Evolutionary conservation across 1,140 invertebrate species (phyloP), one percentile per base, ranked within the genome.

Genomic region (Drosophila pachea): DNA sequence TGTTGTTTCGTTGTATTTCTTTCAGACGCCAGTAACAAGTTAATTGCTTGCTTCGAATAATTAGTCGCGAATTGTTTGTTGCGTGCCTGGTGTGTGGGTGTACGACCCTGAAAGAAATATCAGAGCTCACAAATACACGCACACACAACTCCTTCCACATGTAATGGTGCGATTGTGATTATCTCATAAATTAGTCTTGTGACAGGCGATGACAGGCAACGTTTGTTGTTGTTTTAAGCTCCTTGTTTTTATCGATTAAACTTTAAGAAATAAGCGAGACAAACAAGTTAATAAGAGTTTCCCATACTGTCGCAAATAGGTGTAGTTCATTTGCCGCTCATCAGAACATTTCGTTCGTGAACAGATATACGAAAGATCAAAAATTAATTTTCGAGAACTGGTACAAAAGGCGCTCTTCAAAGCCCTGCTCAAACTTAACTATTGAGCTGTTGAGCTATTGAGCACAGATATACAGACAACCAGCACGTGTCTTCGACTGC

Each of bases 181-280:
- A 87, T 87, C 79, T 81, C 77, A 75, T 70, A 87, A 87, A 84
- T 87, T 75, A 76, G 84, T 87, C 84, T 87, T 87, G 84, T 87
- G 84, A 87, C 84, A 87, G 77, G 64, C 78, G 76, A 77, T 74
- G 78, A 79, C 76, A 73, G 63, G 60, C 60, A 54, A 74, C 52
- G 75, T 14, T 50, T 50, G 35, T 9, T 42, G 40, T 3, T 55
- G 40, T 53, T 22, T 22, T 22, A 22, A 22, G 22, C 3, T 22
- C 22, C 22, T 22, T 83, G 58, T 32, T 42, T 60, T 58, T 84
- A 86, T 86, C 81, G 81, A 86, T 81, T 86, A 74, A 86, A 86
- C 81, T 86, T 86, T 72, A 54, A 54, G 67, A 43, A 36, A 56
- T 38, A 52, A 59, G 58, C 68, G 61, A 68, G 54, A 63, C 49